These are phyloP conservation scores for Meloe dianella DNA, from an alignment of 2,888 invertebrate genomes.

Conservation along the genomic window DNA sequence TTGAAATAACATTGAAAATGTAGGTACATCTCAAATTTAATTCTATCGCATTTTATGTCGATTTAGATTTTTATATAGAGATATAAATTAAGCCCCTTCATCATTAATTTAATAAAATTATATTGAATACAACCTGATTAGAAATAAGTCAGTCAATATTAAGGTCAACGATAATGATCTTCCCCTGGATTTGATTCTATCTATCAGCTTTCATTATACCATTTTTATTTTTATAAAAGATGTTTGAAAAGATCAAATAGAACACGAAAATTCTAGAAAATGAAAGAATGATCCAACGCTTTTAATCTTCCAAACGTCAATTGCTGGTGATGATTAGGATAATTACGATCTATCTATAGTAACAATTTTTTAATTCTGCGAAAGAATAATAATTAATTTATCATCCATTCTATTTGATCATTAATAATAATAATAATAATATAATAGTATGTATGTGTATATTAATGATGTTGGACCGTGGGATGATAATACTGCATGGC, in stretches of 20 bases:
- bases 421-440: not conserved
- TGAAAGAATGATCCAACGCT: not conserved
- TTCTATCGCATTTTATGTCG: not conserved
- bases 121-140: not conserved
- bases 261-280: not conserved
- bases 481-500: slow-evolving; percentile 1
- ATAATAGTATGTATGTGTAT: not conserved
- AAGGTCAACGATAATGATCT: not conserved
- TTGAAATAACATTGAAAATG: not conserved
- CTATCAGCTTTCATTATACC: not conserved
- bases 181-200: not conserved
- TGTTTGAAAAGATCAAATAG: not conserved
- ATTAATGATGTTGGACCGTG: not conserved
- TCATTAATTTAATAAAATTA: not conserved
- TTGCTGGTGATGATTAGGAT: not conserved
- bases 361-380: no score
- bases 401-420: not conserved
- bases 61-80: not conserved
- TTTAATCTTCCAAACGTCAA: not conserved
- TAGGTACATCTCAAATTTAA: not conserved
- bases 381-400: not conserved
- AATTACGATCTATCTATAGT: no score
- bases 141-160: not conserved
- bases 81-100: not conserved
- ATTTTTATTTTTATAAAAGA: not conserved